Percentiles rank a stretch among this genome's conserved stretches.
phyloP scores from a whole-genome alignment of 2,113 vertebrate species.

The Stegastes partitus region DNA sequence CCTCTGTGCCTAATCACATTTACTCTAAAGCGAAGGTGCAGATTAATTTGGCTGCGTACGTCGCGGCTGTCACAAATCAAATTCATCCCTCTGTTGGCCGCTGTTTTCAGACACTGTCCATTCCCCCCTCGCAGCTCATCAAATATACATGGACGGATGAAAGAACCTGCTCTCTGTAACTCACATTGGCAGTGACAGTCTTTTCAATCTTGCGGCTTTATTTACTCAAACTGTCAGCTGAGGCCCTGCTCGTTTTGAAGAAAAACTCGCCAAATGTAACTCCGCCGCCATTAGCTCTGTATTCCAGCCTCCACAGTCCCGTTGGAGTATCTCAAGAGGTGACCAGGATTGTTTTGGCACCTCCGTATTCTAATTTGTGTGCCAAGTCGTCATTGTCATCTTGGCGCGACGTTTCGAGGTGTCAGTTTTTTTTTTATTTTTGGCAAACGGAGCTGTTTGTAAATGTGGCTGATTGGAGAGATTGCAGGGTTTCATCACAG shows the following conservation, averaged over 20 bases:
- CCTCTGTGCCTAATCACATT: conserved; percentile 21
- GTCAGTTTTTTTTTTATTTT: conserved; percentile 31
- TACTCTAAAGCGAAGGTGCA: conserved; percentile 29
- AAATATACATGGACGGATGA: conserved; percentile 44
- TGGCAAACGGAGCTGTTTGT: conserved; percentile 34
- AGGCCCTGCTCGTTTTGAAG: conserved; percentile 21
- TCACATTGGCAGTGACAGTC: conserved; percentile 37
- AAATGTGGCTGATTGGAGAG: conserved; percentile 6
- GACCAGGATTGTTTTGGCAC: conserved; percentile 16
- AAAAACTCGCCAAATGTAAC: conserved; percentile 50
- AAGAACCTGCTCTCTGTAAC: conserved; percentile 30
- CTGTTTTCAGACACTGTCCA: conserved; percentile 31
- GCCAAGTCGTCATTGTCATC: conserved; percentile 22
- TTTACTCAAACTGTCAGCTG: conserved; percentile 46
- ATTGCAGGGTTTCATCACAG: conserved; percentile 33
- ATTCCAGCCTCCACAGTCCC: conserved; percentile 19
- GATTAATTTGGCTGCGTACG: conserved; percentile 36
- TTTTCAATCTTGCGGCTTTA: conserved; percentile 34
- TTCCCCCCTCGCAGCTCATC: conserved; percentile 42
- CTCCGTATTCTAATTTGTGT: conserved; percentile 9
- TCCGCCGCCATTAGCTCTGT: conserved; percentile 20
- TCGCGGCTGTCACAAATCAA: conserved; percentile 38
- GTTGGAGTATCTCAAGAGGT: conserved; percentile 3
- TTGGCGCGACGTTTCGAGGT: conserved; percentile 12
- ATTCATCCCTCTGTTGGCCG: conserved; percentile 21